A percentile compares a stretch with the other conserved stretches of the same genome.
Evolutionary conservation across 2,113 vertebrate genomes (phyloP).

Genomic region (Benitochromis conjunctus): DNA sequence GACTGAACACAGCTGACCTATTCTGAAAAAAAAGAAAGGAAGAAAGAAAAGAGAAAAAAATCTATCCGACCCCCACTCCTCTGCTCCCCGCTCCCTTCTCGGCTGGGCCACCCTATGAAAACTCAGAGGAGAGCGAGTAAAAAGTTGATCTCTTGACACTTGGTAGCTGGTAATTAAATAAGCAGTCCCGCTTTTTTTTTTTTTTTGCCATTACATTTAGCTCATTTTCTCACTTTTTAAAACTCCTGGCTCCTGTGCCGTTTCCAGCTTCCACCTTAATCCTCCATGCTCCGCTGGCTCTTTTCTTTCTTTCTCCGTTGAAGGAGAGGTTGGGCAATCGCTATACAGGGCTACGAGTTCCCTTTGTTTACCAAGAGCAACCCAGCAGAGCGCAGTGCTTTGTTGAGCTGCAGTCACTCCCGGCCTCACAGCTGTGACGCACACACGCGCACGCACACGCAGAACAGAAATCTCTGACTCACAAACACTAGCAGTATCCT

Average conservation of each 20-base stretch:
- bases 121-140: constrained; percentile 18
- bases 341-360: constrained; percentile 49
- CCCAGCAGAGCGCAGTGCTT: constrained; percentile 68
- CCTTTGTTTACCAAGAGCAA: constrained; percentile 73
- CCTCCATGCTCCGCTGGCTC: not conserved
- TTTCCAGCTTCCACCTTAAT: constrained; percentile 22
- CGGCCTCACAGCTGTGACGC: constrained; percentile 74
- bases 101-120: constrained; percentile 5
- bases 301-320: constrained; percentile 41
- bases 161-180: not conserved
- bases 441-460: not conserved
- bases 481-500: constrained; percentile 72
- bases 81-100: not conserved
- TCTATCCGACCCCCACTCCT: not conserved
- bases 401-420: constrained; percentile 71
- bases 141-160: constrained; percentile 26
- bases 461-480: constrained; percentile 70
- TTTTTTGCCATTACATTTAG: not conserved
- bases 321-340: constrained; percentile 63
- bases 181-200: not conserved
- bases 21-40: constrained; percentile 17
- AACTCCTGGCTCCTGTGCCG: not conserved
- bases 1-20: constrained; percentile 60
- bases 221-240: constrained; percentile 4
- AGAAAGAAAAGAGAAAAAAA: not conserved